Evolutionary conservation across 1,140 invertebrate genomes (phyloP).

Genomic region (Bombus sibiricus): DNA sequence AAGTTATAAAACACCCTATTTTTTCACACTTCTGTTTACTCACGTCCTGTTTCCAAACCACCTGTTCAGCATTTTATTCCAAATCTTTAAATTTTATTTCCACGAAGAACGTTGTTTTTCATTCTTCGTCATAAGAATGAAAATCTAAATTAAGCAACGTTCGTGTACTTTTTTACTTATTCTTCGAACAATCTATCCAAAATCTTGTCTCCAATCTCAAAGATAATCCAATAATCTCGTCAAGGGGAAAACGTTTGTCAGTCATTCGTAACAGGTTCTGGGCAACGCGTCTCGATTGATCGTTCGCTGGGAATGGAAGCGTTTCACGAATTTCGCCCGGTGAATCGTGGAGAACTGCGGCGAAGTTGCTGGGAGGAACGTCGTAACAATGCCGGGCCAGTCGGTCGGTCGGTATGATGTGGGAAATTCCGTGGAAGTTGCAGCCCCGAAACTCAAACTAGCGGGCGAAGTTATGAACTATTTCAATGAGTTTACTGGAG

Average conservation of each 20-base stretch:
- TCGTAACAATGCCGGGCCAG: conserved; percentile 68
- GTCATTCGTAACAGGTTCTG: not conserved
- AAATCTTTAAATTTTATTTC: too few relatives aligned
- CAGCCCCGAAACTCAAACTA: conserved; percentile 66
- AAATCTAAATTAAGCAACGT: too few relatives aligned
- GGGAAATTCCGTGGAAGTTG: conserved; percentile 70
- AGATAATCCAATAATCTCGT: too few relatives aligned
- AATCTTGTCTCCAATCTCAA: not conserved
- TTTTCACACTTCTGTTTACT: too few relatives aligned
- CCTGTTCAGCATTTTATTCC: too few relatives aligned
- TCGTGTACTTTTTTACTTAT: too few relatives aligned
- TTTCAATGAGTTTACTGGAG: conserved; percentile 78
- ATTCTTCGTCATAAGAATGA: not conserved
- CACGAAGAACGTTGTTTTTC: too few relatives aligned
- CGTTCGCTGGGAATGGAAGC: not conserved
- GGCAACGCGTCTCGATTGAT: not conserved
- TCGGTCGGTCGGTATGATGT: conserved; percentile 70
- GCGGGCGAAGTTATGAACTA: conserved; percentile 75
- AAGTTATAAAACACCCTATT: too few relatives aligned
- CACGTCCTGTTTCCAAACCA: too few relatives aligned
- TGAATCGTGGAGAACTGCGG: conserved; percentile 16
- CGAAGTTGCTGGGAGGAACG: conserved; percentile 58
- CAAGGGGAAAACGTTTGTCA: not conserved
- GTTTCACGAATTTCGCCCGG: not conserved
- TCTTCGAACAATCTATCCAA: not conserved